Conservation (phyloP, 1,140 invertebrate species). For the Drosophila sproati region DNA sequence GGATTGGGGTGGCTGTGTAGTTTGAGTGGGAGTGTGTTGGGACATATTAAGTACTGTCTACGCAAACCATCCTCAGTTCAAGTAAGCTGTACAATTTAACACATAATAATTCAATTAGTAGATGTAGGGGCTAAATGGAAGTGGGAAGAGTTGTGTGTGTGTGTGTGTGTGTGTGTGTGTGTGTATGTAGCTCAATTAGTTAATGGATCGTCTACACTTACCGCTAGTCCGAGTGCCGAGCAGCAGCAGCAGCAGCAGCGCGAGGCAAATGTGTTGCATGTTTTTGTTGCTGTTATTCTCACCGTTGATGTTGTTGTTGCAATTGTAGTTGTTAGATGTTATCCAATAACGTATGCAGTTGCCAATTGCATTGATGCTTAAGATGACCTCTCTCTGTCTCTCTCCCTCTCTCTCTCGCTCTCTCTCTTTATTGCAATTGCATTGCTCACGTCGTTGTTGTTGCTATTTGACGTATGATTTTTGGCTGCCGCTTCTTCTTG, state of each 20-base stretch:
- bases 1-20: no score
- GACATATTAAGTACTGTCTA: no score
- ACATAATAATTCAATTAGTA: constrained; percentile 41
- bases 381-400: neutral
- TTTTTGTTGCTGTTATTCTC: constrained; percentile 22
- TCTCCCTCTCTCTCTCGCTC: constrained; percentile 1
- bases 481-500: constrained; percentile 2
- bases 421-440: constrained; percentile 22
- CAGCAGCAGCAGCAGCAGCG: constrained; percentile 30
- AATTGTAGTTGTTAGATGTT: constrained; percentile 10
- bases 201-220: constrained; percentile 38
- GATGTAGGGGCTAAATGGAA: neutral
- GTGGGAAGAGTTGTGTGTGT: neutral
- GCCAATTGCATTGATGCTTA: constrained; percentile 26
- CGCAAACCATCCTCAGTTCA: neutral
- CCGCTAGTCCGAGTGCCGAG: constrained; percentile 31
- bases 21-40: no score
- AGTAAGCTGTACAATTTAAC: constrained; percentile 37
- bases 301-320: constrained; percentile 8
- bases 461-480: constrained; percentile 1
- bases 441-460: constrained; percentile 17
- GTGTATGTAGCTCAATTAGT: constrained; percentile 31
- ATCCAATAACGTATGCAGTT: constrained; percentile 15
- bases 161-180: neutral
- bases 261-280: constrained; percentile 35